phyloP scores from a whole-genome alignment of 2,888 invertebrate species.

The Nymphalis c-album region DNA sequence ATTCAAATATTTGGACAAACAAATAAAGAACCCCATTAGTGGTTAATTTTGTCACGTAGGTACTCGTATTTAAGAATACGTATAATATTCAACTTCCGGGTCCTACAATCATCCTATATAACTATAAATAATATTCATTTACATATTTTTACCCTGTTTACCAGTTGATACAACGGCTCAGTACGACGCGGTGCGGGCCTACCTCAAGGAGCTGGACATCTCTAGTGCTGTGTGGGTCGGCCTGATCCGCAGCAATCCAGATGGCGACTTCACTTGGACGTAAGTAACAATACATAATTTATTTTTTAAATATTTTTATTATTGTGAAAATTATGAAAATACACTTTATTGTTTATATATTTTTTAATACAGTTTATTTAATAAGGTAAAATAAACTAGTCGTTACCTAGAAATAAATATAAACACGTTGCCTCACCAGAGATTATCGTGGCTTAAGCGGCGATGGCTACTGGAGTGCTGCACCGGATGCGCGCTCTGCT shows the following conservation, averaged over 20 bases:
- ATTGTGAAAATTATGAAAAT: neutral
- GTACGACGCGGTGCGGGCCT: conserved; percentile 89
- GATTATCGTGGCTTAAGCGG: conserved; percentile 82
- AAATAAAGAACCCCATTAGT: too few relatives aligned
- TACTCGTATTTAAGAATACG: too few relatives aligned
- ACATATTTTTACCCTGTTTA: neutral
- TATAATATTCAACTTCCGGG: too few relatives aligned
- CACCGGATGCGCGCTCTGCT: conserved; percentile 80
- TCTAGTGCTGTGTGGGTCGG: conserved; percentile 90
- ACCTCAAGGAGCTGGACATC: conserved; percentile 89
- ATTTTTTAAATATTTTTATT: neutral
- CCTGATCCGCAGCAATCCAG: conserved; percentile 86
- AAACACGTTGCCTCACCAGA: conserved; percentile 51
- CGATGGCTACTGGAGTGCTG: conserved; percentile 89
- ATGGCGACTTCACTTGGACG: conserved; percentile 89
- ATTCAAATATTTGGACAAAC: too few relatives aligned
- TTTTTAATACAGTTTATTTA: neutral
- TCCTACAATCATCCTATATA: too few relatives aligned
- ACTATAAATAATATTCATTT: neutral
- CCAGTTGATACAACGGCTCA: conserved; percentile 89
- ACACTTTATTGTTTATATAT: too few relatives aligned
- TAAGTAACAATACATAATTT: conserved; percentile 64
- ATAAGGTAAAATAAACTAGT: neutral
- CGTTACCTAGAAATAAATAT: neutral
- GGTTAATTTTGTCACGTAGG: too few relatives aligned